phyloP scores from a whole-genome alignment of 35 echinoderm and acorn worm genomes.

The Eucidaris tribuloides region DNA sequence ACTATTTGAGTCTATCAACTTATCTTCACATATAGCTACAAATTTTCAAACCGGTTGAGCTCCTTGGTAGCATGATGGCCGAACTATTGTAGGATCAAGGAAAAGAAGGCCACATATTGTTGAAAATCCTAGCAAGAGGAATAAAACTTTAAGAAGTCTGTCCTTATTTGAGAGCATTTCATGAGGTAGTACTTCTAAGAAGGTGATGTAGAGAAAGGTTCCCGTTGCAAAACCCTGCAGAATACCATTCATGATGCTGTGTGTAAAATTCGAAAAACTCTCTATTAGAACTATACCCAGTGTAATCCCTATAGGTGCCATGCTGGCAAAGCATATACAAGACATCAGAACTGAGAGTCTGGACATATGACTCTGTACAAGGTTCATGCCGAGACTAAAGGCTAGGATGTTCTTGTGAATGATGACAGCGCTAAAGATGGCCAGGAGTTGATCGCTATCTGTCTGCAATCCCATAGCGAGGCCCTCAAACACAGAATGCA shows the following conservation, averaged over 20 bases:
- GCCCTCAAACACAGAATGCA: constrained; percentile 92
- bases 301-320: constrained; percentile 75
- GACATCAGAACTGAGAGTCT: constrained; percentile 45
- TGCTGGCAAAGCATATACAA: constrained; percentile 75
- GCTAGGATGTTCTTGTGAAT: constrained; percentile 94
- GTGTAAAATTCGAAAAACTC: constrained; percentile 45
- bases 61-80: constrained; percentile 14
- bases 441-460: constrained; percentile 24
- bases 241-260: constrained; percentile 57
- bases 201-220: constrained; percentile 94
- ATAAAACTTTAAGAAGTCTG: constrained; percentile 83
- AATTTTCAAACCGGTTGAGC: constrained; percentile 26
- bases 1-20: too few relatives aligned
- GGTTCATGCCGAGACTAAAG: constrained; percentile 81
- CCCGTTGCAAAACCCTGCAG: constrained; percentile 84
- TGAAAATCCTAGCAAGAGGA: constrained; percentile 64
- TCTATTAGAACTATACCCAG: constrained; percentile 56
- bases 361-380: constrained; percentile 68
- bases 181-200: constrained; percentile 93
- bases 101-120: constrained; percentile 39
- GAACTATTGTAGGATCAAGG: constrained; percentile 28
- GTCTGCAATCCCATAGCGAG: constrained; percentile 74
- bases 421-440: constrained; percentile 67
- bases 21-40: too few relatives aligned
- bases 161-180: constrained; percentile 70